Base-by-base conservation (phyloP, 2,113 vertebrate genomes). In the Tringa solitaria region DNA sequence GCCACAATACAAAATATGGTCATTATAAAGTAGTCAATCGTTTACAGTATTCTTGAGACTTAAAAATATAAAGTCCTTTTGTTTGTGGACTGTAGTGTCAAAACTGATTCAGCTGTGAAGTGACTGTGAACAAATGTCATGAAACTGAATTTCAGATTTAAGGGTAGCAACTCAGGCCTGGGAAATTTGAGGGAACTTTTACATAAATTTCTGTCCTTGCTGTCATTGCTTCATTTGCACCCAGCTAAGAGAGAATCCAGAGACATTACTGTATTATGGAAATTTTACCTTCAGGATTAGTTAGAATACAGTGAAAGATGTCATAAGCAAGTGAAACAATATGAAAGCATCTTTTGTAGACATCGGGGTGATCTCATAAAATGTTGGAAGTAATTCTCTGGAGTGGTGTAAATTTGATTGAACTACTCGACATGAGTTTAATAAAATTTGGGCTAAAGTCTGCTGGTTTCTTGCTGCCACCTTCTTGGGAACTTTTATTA, bases 401-500 rank as follows among this genome's bases (percentile, higher is more conserved):
- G 4, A 51, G 33, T 14, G 28, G 60, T 61, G 14, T 70, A 61
- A 60, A 61, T 56, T 57, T 73, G 63, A 53, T 17, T 69, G 37
- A 87, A 63, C 14, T 64, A 7, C 27, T 56, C 41, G 32, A 30
- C 5, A 4, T 8, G 45, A 69, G 2, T 70, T 87, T 33, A 33
- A 22, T 37, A 35, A 30, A 87, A 68, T 46, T 57, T 61, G 41
- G 54, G 7, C 50, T 95, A n/a, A 89, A 88, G 14, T 22, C 64
- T 87, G 19, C 45, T 86, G 54, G 39, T 45, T 74, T 81, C 27
- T 70, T 69, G 19, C 16, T 91, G 32, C 12, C 45, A 37, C 69
- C 51, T 87, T 84, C 51, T 41, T 30, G 78, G 24, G 17, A 41
- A 80, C 80, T 95, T 45, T 75, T 94, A 45, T 67, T 87, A 87